Percentiles rank a stretch among this genome's conserved stretches.
These are phyloP conservation scores for Beris morrisii DNA, from an alignment of 2,888 invertebrate species.

Conservation along the genomic window DNA sequence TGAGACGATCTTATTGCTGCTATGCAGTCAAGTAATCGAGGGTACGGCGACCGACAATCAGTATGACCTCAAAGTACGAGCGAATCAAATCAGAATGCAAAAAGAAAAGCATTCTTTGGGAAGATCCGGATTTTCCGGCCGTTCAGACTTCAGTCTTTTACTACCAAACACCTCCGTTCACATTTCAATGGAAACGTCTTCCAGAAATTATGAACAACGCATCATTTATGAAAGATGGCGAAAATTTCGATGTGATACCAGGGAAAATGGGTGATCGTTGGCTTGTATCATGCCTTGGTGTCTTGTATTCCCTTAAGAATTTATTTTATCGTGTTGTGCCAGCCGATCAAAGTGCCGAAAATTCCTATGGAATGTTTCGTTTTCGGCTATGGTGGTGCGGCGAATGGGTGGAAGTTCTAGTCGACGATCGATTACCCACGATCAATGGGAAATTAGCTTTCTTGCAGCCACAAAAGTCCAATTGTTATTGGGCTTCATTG, in stretches of 20 bases:
- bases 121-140: conserved; percentile 90
- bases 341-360: conserved; percentile 80
- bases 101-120: conserved; percentile 80
- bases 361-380: conserved; percentile 77
- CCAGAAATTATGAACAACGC: conserved; percentile 81
- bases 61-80: conserved; percentile 66
- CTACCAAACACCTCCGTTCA: conserved; percentile 91
- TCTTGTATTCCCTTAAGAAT: conserved; percentile 81
- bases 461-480: conserved; percentile 76
- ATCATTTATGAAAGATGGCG: conserved; percentile 58
- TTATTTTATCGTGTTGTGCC: conserved; percentile 90
- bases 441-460: conserved; percentile 85
- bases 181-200: conserved; percentile 87
- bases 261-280: conserved; percentile 92
- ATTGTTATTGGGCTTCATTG: conserved; percentile 86
- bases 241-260: conserved; percentile 80
- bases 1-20: conserved; percentile 4
- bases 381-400: conserved; percentile 94
- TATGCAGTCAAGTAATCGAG: conserved; percentile 22
- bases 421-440: conserved; percentile 87
- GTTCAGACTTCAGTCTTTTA: conserved; percentile 88
- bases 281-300: conserved; percentile 86
- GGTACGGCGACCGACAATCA: conserved; percentile 6
- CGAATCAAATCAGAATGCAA: conserved; percentile 78
- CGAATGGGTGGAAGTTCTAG: conserved; percentile 86